Percentiles rank a stretch among this genome's conserved stretches.
phyloP scores from a whole-genome alignment of 1,140 invertebrate genomes.

The Pararge aegeria region DNA sequence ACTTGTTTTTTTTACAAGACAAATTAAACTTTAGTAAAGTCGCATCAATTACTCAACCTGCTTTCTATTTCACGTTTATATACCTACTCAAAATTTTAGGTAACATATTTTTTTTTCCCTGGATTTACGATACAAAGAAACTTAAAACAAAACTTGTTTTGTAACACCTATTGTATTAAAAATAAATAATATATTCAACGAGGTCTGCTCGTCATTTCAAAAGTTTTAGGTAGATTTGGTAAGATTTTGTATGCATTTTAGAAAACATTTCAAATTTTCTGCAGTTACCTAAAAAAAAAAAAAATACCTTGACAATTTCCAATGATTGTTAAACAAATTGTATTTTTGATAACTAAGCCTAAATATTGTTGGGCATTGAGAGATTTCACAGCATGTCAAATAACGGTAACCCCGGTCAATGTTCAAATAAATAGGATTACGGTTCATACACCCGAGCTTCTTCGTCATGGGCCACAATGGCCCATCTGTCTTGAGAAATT shows the following conservation, averaged over 20 bases:
- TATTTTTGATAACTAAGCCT: neutral
- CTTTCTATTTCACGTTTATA: too few species aligned
- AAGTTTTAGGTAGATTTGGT: too few species aligned
- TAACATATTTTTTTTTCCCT: too few species aligned
- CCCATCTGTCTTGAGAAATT: conserved; percentile 25
- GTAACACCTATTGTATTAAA: conserved; percentile 11
- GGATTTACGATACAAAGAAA: neutral
- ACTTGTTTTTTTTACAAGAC: too few species aligned
- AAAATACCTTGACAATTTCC: too few species aligned
- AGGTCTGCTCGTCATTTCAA: neutral
- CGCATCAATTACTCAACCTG: too few species aligned
- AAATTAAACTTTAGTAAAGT: too few species aligned
- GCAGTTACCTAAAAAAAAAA: too few species aligned
- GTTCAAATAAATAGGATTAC: conserved; percentile 29
- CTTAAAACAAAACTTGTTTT: conserved; percentile 12
- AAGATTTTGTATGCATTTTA: too few species aligned
- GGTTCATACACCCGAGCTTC: conserved; percentile 14
- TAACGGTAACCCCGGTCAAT: conserved; percentile 28
- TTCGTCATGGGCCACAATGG: conserved; percentile 24
- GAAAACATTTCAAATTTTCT: too few species aligned
- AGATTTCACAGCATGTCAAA: conserved; percentile 12
- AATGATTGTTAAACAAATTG: neutral
- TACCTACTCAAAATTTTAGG: too few species aligned
- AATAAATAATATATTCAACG: neutral
- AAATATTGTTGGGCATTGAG: neutral